Conservation (phyloP, 2,888 invertebrate genomes). For the Cosmia trapezina region DNA sequence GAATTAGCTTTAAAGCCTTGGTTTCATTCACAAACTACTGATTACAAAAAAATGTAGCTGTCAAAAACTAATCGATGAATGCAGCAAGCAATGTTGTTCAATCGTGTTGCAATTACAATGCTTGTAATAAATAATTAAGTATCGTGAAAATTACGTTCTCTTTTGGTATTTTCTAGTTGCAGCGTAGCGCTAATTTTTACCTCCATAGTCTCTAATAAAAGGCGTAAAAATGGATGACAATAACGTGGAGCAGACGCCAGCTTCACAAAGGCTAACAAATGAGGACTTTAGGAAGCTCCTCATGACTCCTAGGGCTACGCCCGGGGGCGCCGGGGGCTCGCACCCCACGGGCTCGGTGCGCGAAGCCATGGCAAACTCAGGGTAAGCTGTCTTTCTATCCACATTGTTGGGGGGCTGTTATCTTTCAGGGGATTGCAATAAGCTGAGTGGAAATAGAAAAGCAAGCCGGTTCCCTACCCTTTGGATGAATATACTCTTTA, state of each 20-base stretch:
- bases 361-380: conserved; percentile 93
- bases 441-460: background rate
- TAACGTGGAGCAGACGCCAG: conserved; percentile 91
- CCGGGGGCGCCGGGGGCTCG: conserved; percentile 82
- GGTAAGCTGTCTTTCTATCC: conserved; percentile 74
- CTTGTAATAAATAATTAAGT: conserved; percentile 8
- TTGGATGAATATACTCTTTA: background rate
- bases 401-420: background rate
- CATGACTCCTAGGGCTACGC: conserved; percentile 97
- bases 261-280: conserved; percentile 96
- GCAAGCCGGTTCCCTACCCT: background rate
- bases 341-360: conserved; percentile 91
- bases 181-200: conserved; percentile 11
- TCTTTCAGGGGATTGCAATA: background rate
- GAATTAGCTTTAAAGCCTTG: conserved; percentile 10
- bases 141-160: background rate
- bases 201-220: conserved; percentile 17
- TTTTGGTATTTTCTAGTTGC: background rate
- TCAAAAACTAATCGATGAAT: conserved; percentile 32
- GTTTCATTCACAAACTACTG: background rate
- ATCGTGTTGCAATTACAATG: conserved; percentile 18
- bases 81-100: conserved; percentile 32
- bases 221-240: conserved; percentile 87
- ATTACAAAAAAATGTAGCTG: conserved; percentile 11
- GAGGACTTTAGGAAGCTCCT: conserved; percentile 98